These are phyloP conservation scores for Bruchidius siliquastri DNA, from an alignment of 2,888 invertebrate species.

Conservation along the genomic window DNA sequence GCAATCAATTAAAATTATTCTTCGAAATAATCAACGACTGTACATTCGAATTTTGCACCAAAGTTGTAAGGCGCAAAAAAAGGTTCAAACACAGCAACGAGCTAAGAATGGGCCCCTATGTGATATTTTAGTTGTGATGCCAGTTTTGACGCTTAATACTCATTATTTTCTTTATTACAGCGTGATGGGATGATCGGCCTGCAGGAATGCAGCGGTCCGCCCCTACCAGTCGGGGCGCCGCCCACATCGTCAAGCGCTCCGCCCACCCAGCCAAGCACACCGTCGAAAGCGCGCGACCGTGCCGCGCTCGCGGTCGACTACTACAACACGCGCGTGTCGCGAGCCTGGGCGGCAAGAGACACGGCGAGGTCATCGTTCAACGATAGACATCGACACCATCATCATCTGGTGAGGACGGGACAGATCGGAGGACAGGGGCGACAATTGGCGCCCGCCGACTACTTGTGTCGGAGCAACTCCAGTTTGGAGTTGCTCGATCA, in stretches of 20 bases:
- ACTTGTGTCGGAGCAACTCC: constrained; percentile 79
- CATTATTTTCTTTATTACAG: too few relatives aligned
- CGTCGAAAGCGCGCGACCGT: constrained; percentile 41
- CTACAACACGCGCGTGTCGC: constrained; percentile 52
- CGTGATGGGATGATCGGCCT: constrained; percentile 52
- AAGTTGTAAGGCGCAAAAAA: too few relatives aligned
- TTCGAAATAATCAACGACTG: too few relatives aligned
- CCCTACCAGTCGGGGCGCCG: constrained; percentile 36
- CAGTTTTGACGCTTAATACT: too few relatives aligned
- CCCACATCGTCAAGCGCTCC: constrained; percentile 41
- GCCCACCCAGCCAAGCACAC: constrained; percentile 6
- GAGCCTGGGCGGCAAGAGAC: constrained; percentile 46
- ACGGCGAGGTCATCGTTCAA: constrained; percentile 42
- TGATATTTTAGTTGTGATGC: too few relatives aligned
- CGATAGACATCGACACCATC: constrained; percentile 40
- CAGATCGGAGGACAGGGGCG: constrained; percentile 15
- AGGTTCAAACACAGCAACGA: too few relatives aligned
- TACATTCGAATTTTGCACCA: too few relatives aligned
- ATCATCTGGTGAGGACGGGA: constrained; percentile 30
- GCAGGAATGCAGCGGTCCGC: constrained; percentile 40
- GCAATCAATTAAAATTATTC: too few relatives aligned
- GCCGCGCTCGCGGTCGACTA: constrained; percentile 53
- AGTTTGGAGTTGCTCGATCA: constrained; percentile 72
- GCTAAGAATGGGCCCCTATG: too few relatives aligned
- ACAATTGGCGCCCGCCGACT: constrained; percentile 35